Evolutionary conservation across 92 coral and sea anemone species (phyloP), one percentile per base, ranked within the genome.

Genomic region (Porites divaricata): DNA sequence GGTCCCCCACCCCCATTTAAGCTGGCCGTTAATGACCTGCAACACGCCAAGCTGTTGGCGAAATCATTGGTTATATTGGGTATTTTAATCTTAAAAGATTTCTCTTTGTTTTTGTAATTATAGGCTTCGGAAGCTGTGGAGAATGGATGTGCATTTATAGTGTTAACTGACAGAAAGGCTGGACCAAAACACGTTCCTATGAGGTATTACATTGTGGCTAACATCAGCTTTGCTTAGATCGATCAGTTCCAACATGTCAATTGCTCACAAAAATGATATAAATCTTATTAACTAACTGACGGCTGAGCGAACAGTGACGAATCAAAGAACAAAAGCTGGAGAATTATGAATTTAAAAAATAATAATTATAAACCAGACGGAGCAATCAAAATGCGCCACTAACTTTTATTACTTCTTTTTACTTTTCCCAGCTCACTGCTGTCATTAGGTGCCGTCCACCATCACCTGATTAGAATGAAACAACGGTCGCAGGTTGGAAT

Each of bases 361-460:
- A 35, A 35, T 35, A 35, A 35, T 35, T 35, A 35, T 35, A 35
- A 35, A 35, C 45, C 45, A 3, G 8, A 72, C 26, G 5, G 78
- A 20, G 67, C 15, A 48, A 4, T 83, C 35, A 12, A 63, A 13
- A 14, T 81, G 2, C 41, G 6, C 0, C 2, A 20, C 49, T 70
- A 1, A 13, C 64, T 14, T 75, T 68, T 12, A 62, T 61, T 28
- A 53, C 17, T 21, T 2, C 21, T 59, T 21, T 10, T 35, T 6
- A 35, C 45, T 35, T 35, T 72, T 54, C 72, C 21, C 64, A 96
- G 99, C 79, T 96, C 98, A 16, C 74, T 96, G 59, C 64, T 94
- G 75, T 92, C 98, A 21, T 89, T 96, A 63, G 99, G 99, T 17
- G 95, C 98, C 65, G 93, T 96, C 67, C 99, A 96, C 54, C 99